Evolutionary conservation across 2,113 vertebrate genomes (phyloP).

Genomic region (Chiloscyllium plagiosum): DNA sequence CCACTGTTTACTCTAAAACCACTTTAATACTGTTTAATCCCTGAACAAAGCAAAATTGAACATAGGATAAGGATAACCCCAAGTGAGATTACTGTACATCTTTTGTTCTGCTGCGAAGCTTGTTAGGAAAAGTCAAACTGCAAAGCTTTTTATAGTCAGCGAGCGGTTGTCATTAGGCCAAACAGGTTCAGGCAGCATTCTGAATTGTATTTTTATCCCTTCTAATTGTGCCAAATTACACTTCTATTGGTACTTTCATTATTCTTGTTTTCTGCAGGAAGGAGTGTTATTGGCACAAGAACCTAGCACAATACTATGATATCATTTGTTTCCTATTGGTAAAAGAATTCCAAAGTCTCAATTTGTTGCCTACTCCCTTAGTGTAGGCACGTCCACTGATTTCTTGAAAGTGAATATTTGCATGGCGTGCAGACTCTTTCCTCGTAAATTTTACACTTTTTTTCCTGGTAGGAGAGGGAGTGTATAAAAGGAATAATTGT

Average conservation of each 20-base stretch:
- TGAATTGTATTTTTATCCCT: neutral
- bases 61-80: neutral
- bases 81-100: neutral
- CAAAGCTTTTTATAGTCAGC: neutral
- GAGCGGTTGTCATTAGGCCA: neutral
- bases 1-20: neutral
- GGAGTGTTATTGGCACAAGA: neutral
- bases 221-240: slow-evolving; percentile 13
- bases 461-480: neutral
- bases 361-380: neutral
- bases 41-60: slow-evolving; percentile 25
- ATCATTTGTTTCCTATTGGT: neutral
- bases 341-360: neutral
- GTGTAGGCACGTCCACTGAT: neutral
- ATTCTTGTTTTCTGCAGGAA: neutral
- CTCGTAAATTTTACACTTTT: neutral
- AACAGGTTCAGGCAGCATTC: neutral
- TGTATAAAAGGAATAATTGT: neutral
- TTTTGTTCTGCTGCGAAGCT: slow-evolving; percentile 14
- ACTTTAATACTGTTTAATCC: slow-evolving; percentile 1
- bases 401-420: slow-evolving; percentile 4
- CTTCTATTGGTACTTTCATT: neutral
- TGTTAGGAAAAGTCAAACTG: slow-evolving; percentile 11
- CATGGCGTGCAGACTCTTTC: neutral
- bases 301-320: neutral